Evolutionary conservation across 2,888 invertebrate genomes (phyloP), one percentile per base, ranked within the genome.

Genomic region (Disparrhopalites patrizii): DNA sequence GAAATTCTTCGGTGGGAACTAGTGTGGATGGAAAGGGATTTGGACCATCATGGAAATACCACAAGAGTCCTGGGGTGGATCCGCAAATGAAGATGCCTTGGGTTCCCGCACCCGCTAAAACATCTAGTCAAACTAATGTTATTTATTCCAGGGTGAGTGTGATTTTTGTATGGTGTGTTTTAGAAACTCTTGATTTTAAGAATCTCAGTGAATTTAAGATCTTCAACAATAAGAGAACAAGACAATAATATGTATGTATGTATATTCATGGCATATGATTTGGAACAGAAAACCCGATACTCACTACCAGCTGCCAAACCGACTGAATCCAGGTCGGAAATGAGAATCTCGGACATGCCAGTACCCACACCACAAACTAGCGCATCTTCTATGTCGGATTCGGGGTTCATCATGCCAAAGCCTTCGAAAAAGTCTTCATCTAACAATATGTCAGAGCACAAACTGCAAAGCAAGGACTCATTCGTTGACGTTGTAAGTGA

Each of bases 401-500:
- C 31, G 5, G 63, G 60, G 15, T 57, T 31, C 27, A 23, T 28
- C 15, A 31, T 36, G 10, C 18, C 28, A 27, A 20, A 3, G 20
- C n/a, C 31, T 2, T n/a, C 60, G 15, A 61, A 50, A 23, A 47
- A 31, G 1, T 33, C 58, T 50, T 27, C 67, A 10, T 58, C 52
- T 5, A n/a, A 20, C 50, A 47, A 43, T 13, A n/a, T 55, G 50
- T 47, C 58, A 18, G 33, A 66, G 23, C 68, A 72, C 51, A 65
- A 30, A 25, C 60, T 74, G 10, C 60, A 72, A 38, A 57, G 68
- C 4, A 74, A 73, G 54, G 74, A 74, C 51, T 74, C 74, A 2
- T 58, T 74, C n/a, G 66, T 71, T 1, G 71, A 73, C 62, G 74
- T 74, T 36, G 74, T 74, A 68, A 51, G 65, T 56, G 20, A 15